Percentiles rank a stretch among this genome's conserved stretches.
These are phyloP conservation scores for Clavelina lepadiformis DNA, from an alignment of 23 tunicate species.

Conservation along the genomic window DNA sequence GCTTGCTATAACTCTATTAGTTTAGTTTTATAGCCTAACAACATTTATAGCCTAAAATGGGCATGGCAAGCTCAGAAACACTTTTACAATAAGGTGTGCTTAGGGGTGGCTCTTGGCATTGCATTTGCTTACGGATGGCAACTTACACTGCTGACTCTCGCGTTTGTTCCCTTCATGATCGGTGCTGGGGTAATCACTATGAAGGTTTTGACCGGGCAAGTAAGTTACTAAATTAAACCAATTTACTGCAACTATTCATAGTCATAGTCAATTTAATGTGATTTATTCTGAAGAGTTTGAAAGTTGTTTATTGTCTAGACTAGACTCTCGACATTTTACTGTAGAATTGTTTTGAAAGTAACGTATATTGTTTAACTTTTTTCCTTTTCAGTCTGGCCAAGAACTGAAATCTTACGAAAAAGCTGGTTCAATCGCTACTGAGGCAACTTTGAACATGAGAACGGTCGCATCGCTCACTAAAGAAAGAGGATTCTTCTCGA, in stretches of 20 bases:
- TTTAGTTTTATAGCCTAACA: no score
- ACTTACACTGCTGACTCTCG: constrained; percentile 72
- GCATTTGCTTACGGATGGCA: constrained; percentile 98
- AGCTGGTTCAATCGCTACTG: constrained; percentile 91
- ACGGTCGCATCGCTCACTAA: constrained; percentile 94
- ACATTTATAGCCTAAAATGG: no score
- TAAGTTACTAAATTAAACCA: constrained; percentile 12
- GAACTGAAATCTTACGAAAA: constrained; percentile 90
- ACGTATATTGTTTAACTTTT: neutral
- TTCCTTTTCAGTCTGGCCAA: constrained; percentile 54
- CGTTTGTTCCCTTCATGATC: constrained; percentile 97
- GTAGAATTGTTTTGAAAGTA: neutral
- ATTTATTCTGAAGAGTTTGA: neutral
- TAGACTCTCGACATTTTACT: neutral
- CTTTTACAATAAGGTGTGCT: no score
- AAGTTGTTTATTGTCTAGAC: neutral
- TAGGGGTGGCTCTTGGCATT: constrained; percentile 95
- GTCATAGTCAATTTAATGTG: constrained; percentile 3
- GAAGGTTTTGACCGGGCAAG: constrained; percentile 93
- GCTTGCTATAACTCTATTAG: no score
- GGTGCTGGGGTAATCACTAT: constrained; percentile 85
- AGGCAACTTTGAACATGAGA: constrained; percentile 90
- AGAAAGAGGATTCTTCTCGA: constrained; percentile 55
- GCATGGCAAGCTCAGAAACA: no score
- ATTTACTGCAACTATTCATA: neutral